These are phyloP conservation scores for Illadopsis cleaveri DNA, from an alignment of 2,113 vertebrate species.

Conservation along the genomic window DNA sequence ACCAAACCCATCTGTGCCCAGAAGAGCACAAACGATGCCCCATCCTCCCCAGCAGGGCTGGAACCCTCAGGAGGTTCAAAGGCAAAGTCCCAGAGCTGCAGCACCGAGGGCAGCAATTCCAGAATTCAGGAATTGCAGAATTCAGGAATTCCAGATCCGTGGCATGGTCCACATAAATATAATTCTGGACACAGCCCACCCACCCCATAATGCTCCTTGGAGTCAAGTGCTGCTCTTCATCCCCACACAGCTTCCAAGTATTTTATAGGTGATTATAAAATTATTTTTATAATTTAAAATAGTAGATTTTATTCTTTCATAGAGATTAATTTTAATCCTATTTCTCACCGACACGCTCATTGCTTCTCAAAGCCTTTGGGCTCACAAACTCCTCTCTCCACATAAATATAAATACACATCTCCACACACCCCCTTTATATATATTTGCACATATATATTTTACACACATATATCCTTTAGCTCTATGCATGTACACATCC, in stretches of 20 bases:
- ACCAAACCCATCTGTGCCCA: not conserved
- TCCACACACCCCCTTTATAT: not conserved
- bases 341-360: not conserved
- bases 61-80: not conserved
- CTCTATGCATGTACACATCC: rapidly evolving
- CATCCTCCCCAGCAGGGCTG: not conserved
- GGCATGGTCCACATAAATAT: too few species aligned
- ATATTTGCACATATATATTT: too few species aligned
- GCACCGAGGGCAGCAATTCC: not conserved
- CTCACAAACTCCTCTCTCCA: not conserved
- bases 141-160: not conserved
- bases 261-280: not conserved
- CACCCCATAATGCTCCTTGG: not conserved
- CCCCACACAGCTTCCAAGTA: not conserved
- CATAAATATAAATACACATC: not conserved
- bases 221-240: not conserved
- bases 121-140: not conserved
- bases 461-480: not conserved
- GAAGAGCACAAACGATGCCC: not conserved
- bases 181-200: not conserved
- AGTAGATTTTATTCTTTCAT: not conserved
- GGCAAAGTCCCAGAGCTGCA: not conserved
- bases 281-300: not conserved
- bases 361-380: not conserved
- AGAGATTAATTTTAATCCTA: not conserved